Evolutionary conservation across 2,797 vertebrate species (phyloP).

Genomic region (Centroberyx gerrardi): DNA sequence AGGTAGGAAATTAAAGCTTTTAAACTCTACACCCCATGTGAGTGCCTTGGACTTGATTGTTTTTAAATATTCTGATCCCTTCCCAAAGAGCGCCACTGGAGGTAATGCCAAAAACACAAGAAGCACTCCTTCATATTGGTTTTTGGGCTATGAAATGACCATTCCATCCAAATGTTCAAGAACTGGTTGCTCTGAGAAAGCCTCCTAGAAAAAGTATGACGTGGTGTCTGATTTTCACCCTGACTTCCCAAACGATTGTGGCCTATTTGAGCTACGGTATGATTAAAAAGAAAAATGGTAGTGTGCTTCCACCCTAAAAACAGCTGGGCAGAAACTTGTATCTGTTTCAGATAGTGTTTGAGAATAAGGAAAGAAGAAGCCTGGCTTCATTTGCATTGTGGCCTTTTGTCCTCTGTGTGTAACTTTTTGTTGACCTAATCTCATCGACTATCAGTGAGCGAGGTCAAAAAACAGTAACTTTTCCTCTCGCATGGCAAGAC

Average conservation of each 20-base stretch:
- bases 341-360: not conserved
- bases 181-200: not conserved
- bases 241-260: not conserved
- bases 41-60: no score
- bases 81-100: no score
- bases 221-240: not conserved
- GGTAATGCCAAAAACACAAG: no score
- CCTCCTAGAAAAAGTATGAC: not conserved
- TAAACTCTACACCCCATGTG: no score
- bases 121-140: no score
- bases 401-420: not conserved
- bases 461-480: not conserved
- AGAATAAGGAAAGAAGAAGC: not conserved
- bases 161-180: not conserved
- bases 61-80: no score
- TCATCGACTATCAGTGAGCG: not conserved
- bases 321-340: not conserved
- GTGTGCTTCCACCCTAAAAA: not conserved
- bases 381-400: not conserved
- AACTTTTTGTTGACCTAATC: not conserved
- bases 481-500: not conserved
- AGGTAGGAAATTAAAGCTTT: no score
- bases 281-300: not conserved
- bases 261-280: not conserved
- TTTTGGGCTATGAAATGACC: no score